These are phyloP conservation scores for Teleopsis dalmanni DNA, from an alignment of 1,140 invertebrate species.

Conservation along the genomic window DNA sequence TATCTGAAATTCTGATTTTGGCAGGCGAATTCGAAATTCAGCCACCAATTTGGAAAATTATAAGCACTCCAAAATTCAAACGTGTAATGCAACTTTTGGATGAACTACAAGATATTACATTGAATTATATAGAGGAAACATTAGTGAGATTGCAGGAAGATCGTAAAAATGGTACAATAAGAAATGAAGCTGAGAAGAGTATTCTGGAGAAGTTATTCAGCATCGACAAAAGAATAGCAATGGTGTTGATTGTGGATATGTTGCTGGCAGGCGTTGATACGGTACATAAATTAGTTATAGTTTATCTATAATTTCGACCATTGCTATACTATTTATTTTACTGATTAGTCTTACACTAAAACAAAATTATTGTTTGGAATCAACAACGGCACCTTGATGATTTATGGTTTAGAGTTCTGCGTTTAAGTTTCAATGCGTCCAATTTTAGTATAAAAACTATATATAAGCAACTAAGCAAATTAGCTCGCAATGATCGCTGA, in stretches of 20 bases:
- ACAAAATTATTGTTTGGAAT: no score
- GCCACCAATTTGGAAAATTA: slow-evolving; percentile 56
- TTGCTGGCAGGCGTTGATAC: slow-evolving; percentile 37
- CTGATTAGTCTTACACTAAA: no score
- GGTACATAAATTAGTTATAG: slow-evolving; percentile 11
- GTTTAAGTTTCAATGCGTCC: no score
- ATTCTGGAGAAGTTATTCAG: slow-evolving; percentile 39
- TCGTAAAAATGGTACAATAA: background rate
- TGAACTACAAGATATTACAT: slow-evolving; percentile 20
- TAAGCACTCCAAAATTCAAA: slow-evolving; percentile 51
- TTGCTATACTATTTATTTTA: no score
- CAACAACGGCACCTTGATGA: no score
- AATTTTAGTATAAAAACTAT: no score
- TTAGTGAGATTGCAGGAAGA: slow-evolving; percentile 19
- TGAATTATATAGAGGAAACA: slow-evolving; percentile 28
- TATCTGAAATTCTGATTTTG: slow-evolving; percentile 47
- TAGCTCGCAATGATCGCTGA: no score
- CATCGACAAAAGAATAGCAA: slow-evolving; percentile 44
- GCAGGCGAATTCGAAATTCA: slow-evolving; percentile 53
- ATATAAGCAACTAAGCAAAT: no score
- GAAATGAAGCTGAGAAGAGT: slow-evolving; percentile 22
- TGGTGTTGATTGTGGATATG: slow-evolving; percentile 39
- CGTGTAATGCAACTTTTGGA: slow-evolving; percentile 48
- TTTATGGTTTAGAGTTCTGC: no score
- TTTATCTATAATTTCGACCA: no score